Evolutionary conservation across 2,113 vertebrate genomes (phyloP), one percentile per base, ranked within the genome.

Genomic region (Cettia cetti): DNA sequence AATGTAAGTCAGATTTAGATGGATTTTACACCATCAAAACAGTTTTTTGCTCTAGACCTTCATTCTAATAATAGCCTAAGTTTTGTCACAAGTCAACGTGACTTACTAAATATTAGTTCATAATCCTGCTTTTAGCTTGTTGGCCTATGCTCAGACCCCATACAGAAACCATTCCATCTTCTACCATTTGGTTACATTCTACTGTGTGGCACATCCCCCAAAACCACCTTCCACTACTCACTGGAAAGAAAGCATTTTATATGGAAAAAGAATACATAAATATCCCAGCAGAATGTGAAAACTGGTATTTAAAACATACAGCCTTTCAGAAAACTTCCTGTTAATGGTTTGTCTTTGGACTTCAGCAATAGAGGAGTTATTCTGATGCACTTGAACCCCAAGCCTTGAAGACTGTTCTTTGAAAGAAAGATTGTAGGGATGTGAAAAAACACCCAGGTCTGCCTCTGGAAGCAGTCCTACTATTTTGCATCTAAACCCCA

Each of bases 11-110:
- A 64, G 14, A 83, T 53, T 86, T 77, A 77, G 18, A 82, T n/a
- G 12, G 39, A 54, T 64, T 96, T 89, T 89, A 69, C 21, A 69
- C 5, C 40, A 81, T 57, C 57, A 86, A 82, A 94, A 80, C 21
- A 12, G 23, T 26, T 53, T 37, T 79, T 63, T 85, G 7, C 64
- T 70, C 42, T 49, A 86, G 31, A 77, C 17, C 24, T 56, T 83
- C 27, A 18, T 82, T 74, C 64, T 70, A 69, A 37, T 42, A 85
- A 78, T 23, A 75, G 26, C 9, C 64, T 4, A 63, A 45, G 9
- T 76, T 72, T 35, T 56, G 40, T 53, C 64, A 91, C 50, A 83
- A 86, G 50, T 40, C 15, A 74, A 8, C 0, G 0, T 44, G 26
- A 83, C 30, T 71, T 71, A 44, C 15, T 54, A 37, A 14, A 8